Evolutionary conservation across 2,888 invertebrate genomes (phyloP).

Genomic region (Eristalis pertinax): DNA sequence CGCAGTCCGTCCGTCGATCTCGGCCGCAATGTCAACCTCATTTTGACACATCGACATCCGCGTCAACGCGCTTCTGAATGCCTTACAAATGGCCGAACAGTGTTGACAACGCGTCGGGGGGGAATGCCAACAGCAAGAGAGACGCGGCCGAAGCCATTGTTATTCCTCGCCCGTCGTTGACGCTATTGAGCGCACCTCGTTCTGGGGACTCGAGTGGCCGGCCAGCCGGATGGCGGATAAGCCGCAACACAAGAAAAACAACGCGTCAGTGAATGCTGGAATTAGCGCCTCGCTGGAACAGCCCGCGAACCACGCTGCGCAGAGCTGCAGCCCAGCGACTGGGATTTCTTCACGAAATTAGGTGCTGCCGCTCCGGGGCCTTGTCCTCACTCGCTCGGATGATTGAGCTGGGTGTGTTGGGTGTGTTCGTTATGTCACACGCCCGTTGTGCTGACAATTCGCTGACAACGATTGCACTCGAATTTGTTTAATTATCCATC

Average conservation of each 20-base stretch:
- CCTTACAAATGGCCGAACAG: not conserved
- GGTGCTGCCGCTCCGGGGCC: not conserved
- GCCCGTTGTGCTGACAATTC: not conserved
- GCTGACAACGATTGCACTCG: not conserved
- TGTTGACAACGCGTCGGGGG: not conserved
- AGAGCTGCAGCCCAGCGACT: not conserved
- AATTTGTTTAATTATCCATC: not conserved
- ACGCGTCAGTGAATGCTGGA: not conserved
- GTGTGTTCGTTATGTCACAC: not conserved
- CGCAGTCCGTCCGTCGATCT: not conserved
- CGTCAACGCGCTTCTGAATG: not conserved
- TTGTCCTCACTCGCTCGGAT: no score
- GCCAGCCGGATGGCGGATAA: constrained; percentile 34
- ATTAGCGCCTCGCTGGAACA: not conserved
- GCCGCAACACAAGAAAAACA: not conserved
- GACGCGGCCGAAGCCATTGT: constrained; percentile 32
- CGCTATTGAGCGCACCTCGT: constrained; percentile 63
- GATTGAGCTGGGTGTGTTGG: not conserved
- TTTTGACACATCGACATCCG: constrained; percentile 42
- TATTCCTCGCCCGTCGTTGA: constrained; percentile 44
- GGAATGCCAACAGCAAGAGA: not conserved
- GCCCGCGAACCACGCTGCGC: not conserved
- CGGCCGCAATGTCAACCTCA: constrained; percentile 16
- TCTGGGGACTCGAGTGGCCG: constrained; percentile 34
- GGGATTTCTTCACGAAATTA: not conserved